Percentiles rank a stretch among this genome's conserved stretches.
Conservation (phyloP, 2,797 vertebrate genomes). For the Malurus splendens region DNA sequence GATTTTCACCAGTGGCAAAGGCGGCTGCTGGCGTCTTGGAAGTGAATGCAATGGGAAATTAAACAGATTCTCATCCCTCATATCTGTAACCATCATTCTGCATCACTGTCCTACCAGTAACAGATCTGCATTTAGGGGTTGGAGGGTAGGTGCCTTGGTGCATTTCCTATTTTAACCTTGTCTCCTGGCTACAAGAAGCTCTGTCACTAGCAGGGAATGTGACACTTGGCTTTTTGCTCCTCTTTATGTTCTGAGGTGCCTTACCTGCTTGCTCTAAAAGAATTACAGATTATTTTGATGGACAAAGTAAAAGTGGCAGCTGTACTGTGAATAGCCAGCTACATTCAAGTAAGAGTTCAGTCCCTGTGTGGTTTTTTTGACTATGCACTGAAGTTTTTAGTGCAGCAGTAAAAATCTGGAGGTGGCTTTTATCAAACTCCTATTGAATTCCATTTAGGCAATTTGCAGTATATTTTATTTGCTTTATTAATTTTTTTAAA, state of each 20-base stretch:
- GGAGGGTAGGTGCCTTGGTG: neutral
- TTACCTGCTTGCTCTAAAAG: neutral
- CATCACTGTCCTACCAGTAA: neutral
- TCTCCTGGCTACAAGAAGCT: neutral
- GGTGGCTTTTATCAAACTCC: neutral
- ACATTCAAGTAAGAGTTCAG: neutral
- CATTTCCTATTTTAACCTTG: neutral
- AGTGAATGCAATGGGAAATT: neutral
- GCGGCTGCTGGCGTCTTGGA: neutral
- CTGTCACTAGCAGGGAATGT: neutral
- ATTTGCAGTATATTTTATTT: neutral
- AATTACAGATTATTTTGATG: neutral
- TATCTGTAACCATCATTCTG: neutral
- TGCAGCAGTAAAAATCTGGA: neutral
- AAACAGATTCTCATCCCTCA: neutral
- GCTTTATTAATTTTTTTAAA: neutral
- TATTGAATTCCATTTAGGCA: neutral
- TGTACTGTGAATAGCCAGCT: neutral
- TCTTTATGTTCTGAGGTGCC: neutral
- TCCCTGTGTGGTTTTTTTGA: neutral
- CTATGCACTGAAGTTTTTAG: neutral
- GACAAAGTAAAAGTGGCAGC: neutral
- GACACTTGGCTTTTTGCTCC: neutral
- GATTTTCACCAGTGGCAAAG: neutral
- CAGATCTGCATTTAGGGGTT: neutral